A percentile compares a stretch with the other conserved stretches of the same genome.
phyloP scores from a whole-genome alignment of 2,797 vertebrate genomes.

The Onychomys arenicola region DNA sequence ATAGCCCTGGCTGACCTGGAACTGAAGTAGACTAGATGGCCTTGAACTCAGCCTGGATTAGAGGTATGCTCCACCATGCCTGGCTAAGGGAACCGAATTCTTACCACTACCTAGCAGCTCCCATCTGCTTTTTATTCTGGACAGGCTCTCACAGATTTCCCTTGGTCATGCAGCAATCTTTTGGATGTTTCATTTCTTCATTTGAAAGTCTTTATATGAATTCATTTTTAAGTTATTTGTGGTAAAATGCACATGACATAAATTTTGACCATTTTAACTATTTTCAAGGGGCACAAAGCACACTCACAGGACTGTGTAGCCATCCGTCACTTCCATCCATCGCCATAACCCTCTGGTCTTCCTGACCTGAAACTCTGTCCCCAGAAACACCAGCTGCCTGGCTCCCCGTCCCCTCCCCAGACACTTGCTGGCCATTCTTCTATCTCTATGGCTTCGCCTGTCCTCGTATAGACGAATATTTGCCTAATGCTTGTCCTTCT shows the following conservation, averaged over 20 bases:
- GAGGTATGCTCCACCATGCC: not conserved
- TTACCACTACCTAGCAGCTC: too few relatives aligned
- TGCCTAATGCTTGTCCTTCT: not conserved
- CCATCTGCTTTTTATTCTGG: not conserved
- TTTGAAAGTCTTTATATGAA: not conserved
- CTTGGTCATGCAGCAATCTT: not conserved
- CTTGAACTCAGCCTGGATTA: not conserved
- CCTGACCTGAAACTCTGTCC: not conserved
- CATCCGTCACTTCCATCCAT: fast-evolving
- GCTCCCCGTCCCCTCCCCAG: fast-evolving
- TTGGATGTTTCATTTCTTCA: not conserved
- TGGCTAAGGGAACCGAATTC: not conserved
- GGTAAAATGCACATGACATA: not conserved
- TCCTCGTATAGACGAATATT: not conserved
- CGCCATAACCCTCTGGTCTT: not conserved
- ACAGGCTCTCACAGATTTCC: not conserved
- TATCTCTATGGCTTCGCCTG: not conserved
- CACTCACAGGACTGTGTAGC: not conserved
- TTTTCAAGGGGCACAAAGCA: not conserved
- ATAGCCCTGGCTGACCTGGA: not conserved
- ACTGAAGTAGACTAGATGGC: not conserved
- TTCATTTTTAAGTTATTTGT: not conserved
- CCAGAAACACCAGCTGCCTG: too few relatives aligned
- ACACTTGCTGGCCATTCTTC: not conserved
- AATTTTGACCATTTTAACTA: not conserved